Evolutionary conservation across 2,888 invertebrate genomes (phyloP).

Genomic region (Drosophila multiciliata): DNA sequence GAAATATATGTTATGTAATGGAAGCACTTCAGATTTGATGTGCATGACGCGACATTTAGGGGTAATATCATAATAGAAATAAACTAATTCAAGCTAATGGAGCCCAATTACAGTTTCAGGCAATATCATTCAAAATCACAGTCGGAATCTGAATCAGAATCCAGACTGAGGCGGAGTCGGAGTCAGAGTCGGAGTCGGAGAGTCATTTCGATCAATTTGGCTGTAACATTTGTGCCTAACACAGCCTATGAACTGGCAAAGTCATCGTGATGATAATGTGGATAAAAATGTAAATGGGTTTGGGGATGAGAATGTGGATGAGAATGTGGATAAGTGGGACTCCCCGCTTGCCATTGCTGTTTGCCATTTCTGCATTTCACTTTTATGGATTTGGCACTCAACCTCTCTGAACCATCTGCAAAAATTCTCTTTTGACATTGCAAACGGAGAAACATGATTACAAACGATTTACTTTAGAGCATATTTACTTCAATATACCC

Average conservation of each 20-base stretch:
- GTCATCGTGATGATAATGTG: conserved; percentile 47
- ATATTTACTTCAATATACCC: conserved; percentile 6
- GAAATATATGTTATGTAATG: not conserved
- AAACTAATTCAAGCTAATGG: conserved; percentile 53
- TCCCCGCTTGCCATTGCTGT: not conserved
- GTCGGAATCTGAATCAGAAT: conserved; percentile 4
- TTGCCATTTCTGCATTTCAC: conserved; percentile 55
- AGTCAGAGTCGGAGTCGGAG: not conserved
- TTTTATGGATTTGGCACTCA: conserved; percentile 57
- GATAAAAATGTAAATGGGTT: conserved; percentile 2
- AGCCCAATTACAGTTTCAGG: conserved; percentile 15
- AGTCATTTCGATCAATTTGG: conserved; percentile 50
- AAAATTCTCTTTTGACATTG: conserved; percentile 36
- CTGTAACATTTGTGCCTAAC: conserved; percentile 26
- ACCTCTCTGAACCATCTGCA: conserved; percentile 57
- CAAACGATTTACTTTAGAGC: not conserved
- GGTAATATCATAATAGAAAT: conserved; percentile 8
- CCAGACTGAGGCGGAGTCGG: conserved; percentile 5
- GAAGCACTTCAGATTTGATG: not conserved
- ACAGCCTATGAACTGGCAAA: conserved; percentile 33
- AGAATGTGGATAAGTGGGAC: not conserved
- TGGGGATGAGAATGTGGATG: not conserved
- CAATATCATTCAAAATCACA: conserved; percentile 14
- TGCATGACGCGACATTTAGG: conserved; percentile 8
- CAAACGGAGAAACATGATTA: conserved; percentile 18